Evolutionary conservation across 2,113 vertebrate genomes (phyloP).

Genomic region (Hippocampus guttulatus): DNA sequence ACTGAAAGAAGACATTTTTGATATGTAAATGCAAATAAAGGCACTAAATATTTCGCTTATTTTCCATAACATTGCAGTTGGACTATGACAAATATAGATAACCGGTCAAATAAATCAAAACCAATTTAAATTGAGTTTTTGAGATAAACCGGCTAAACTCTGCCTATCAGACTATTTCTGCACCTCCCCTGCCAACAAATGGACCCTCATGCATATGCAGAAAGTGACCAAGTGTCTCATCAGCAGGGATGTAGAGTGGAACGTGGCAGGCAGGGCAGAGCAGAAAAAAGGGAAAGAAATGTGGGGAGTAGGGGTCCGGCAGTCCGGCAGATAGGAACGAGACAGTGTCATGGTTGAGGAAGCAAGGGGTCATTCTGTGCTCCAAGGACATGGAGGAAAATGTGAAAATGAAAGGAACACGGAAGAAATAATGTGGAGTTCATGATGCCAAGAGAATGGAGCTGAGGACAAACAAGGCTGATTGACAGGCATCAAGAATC

Average conservation of each 20-base stretch:
- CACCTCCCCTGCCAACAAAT: slow-evolving; percentile 37
- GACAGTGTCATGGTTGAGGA: slow-evolving; percentile 37
- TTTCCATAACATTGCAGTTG: neutral
- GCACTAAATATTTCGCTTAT: neutral
- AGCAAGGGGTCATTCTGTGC: slow-evolving; percentile 46
- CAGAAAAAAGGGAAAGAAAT: slow-evolving; percentile 32
- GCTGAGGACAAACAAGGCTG: slow-evolving; percentile 1
- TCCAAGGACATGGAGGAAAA: slow-evolving; percentile 27
- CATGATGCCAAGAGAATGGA: slow-evolving; percentile 19
- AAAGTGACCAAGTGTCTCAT: slow-evolving; percentile 50
- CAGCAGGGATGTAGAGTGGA: slow-evolving; percentile 47
- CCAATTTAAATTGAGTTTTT: slow-evolving; percentile 26
- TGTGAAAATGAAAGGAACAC: slow-evolving; percentile 9
- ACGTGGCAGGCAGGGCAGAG: slow-evolving; percentile 50
- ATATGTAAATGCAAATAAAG: neutral
- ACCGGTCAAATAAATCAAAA: slow-evolving; percentile 26
- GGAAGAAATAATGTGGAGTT: slow-evolving; percentile 27
- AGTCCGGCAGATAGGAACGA: slow-evolving; percentile 21
- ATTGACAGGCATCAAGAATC: neutral
- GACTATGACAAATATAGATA: slow-evolving; percentile 11
- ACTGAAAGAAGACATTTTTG: neutral
- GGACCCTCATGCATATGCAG: slow-evolving; percentile 56
- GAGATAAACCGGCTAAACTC: slow-evolving; percentile 41
- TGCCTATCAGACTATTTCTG: slow-evolving; percentile 38
- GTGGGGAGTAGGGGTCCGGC: slow-evolving; percentile 28